A percentile compares a stretch with the other conserved stretches of the same genome.
phyloP scores from a whole-genome alignment of 2,797 vertebrate genomes.

The Lemur catta region DNA sequence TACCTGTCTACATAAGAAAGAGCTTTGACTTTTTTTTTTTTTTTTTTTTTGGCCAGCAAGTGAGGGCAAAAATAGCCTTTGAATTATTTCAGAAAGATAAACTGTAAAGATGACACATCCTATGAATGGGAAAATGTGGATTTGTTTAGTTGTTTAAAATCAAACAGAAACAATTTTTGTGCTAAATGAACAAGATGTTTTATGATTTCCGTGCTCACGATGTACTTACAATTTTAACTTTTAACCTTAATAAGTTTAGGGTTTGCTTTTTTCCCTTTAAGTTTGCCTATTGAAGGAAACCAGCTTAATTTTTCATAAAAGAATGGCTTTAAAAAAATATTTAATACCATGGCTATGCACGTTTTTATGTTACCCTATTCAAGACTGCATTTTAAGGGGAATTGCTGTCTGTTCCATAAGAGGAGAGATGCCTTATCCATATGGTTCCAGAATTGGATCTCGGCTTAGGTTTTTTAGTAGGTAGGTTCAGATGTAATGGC shows the following conservation, averaged over 20 bases:
- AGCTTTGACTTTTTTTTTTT: background rate
- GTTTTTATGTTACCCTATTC: background rate
- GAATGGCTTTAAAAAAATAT: slow-evolving; percentile 46
- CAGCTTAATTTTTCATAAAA: slow-evolving; percentile 22
- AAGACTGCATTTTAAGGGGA: slow-evolving; percentile 27
- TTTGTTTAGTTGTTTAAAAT: slow-evolving; percentile 43
- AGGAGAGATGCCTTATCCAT: slow-evolving; percentile 46
- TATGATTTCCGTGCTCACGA: background rate
- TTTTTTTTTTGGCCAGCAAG: background rate
- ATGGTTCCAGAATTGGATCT: slow-evolving; percentile 59
- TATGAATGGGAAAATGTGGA: background rate
- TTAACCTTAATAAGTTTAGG: background rate
- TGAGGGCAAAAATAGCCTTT: background rate
- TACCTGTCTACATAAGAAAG: slow-evolving; percentile 54
- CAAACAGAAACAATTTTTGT: background rate
- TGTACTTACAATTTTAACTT: slow-evolving; percentile 24
- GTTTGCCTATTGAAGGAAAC: background rate
- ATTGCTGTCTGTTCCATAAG: slow-evolving; percentile 23
- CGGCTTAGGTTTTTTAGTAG: slow-evolving; percentile 39
- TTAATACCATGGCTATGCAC: background rate
- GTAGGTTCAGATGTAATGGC: slow-evolving; percentile 60
- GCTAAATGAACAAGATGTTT: background rate
- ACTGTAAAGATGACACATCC: background rate
- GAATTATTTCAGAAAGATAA: slow-evolving; percentile 29
- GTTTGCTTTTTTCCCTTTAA: background rate